Evolutionary conservation across 2,797 vertebrate genomes (phyloP).

Genomic region (Halcyon smyrnensis): DNA sequence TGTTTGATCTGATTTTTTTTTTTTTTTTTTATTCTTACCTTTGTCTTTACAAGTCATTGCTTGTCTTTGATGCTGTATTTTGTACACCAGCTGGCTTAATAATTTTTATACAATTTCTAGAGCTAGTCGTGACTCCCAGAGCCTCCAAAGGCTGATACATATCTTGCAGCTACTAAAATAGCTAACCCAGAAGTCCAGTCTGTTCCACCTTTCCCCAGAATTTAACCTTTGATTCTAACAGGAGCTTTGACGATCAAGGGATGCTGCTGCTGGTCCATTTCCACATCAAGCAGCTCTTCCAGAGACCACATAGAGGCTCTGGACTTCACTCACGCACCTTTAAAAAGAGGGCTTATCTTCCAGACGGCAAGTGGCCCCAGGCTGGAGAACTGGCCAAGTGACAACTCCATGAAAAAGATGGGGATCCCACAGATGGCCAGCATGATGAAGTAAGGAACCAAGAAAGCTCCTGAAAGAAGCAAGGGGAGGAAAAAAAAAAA

Average conservation of each 20-base stretch:
- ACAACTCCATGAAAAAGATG: slow-evolving; percentile 85
- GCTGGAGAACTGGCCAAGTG: slow-evolving; percentile 85
- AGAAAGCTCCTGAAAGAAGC: slow-evolving; percentile 78
- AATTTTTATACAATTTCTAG: background rate
- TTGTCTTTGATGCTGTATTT: background rate
- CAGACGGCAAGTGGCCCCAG: slow-evolving; percentile 82
- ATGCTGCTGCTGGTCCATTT: background rate
- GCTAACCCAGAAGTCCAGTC: background rate
- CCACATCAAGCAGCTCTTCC: background rate
- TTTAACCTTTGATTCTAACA: background rate
- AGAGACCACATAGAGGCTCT: background rate
- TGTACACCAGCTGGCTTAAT: background rate
- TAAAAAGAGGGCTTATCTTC: slow-evolving; percentile 86
- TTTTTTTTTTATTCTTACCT: background rate
- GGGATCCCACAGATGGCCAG: slow-evolving; percentile 83
- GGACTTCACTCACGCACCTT: slow-evolving; percentile 74
- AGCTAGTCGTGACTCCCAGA: background rate
- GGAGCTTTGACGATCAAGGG: background rate
- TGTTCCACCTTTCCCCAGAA: background rate
- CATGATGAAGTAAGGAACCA: slow-evolving; percentile 86
- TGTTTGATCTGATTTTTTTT: background rate
- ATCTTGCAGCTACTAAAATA: background rate
- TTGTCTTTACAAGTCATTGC: background rate
- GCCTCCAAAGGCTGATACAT: background rate
- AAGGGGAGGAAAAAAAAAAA: background rate